Conservation (phyloP, 2,797 vertebrate genomes). For the Diglossa cyanea region DNA sequence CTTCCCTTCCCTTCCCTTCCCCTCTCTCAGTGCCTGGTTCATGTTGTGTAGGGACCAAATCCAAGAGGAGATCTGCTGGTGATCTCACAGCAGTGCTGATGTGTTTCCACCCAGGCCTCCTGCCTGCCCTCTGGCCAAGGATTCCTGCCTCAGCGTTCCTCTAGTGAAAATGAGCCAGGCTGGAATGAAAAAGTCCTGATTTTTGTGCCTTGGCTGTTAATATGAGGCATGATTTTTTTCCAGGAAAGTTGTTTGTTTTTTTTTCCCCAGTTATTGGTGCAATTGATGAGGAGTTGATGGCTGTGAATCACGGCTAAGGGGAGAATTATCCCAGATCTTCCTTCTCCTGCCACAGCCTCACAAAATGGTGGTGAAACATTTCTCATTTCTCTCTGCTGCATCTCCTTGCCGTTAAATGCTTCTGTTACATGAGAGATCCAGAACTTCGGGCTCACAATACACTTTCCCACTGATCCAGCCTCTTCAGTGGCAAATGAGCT, state of each 20-base stretch:
- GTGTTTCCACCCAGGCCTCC: neutral
- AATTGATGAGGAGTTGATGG: neutral
- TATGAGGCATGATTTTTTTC: neutral
- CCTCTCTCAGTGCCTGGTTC: too few species aligned
- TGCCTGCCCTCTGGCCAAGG: neutral
- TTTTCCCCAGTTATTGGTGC: neutral
- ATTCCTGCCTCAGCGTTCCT: neutral
- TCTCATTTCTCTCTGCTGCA: neutral
- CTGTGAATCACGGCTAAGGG: neutral
- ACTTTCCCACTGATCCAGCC: neutral
- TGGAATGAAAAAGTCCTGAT: neutral
- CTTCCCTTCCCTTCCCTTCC: too few species aligned
- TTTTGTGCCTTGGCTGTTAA: neutral
- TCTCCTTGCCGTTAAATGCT: neutral
- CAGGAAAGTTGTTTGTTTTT: fast-evolving
- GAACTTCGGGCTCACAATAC: neutral
- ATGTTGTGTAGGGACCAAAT: neutral
- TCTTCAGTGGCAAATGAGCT: neutral
- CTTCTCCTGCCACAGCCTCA: neutral
- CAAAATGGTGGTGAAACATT: neutral
- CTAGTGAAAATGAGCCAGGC: too few species aligned
- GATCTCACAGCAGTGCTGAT: neutral
- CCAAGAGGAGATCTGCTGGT: neutral
- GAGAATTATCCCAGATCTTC: neutral
- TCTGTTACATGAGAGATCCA: neutral